Conservation (phyloP, 2,888 invertebrate species). For the Trissoscelio sp. region DNA sequence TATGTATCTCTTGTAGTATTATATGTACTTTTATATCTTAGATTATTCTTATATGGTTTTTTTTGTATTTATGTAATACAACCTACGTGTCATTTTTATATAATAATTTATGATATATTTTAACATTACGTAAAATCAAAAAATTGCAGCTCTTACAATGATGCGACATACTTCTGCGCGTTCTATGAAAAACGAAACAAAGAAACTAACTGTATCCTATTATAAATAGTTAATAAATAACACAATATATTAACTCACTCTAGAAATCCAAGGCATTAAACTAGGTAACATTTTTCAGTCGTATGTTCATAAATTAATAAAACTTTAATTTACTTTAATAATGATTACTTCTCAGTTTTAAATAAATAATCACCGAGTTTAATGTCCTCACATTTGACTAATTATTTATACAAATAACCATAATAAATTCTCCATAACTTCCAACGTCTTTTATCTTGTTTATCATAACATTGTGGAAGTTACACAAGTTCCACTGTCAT, state of each 20-base stretch:
- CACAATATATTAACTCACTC: conserved; percentile 29
- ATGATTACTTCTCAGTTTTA: not conserved
- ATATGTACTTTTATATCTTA: conserved; percentile 69
- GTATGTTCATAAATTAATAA: conserved; percentile 13
- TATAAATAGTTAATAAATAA: conserved; percentile 37
- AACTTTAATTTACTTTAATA: not conserved
- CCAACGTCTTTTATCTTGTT: not conserved
- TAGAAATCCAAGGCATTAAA: conserved; percentile 29
- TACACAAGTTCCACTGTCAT: not conserved
- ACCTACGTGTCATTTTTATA: conserved; percentile 69
- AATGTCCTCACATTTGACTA: conserved; percentile 20
- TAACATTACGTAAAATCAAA: conserved; percentile 65
- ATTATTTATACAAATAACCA: not conserved
- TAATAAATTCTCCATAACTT: too few relatives aligned
- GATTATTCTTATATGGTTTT: conserved; percentile 67
- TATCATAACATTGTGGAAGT: not conserved
- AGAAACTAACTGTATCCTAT: conserved; percentile 40
- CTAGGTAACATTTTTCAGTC: conserved; percentile 39
- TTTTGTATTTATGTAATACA: conserved; percentile 69
- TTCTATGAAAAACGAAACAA: conserved; percentile 63
- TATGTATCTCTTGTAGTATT: conserved; percentile 71
- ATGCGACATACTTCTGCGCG: conserved; percentile 52
- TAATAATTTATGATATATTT: conserved; percentile 70
- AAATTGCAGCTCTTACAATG: conserved; percentile 43
- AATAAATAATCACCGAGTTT: conserved; percentile 16